phyloP scores from a whole-genome alignment of 2,888 invertebrate species.

The Pristionchus entomophagus region DNA sequence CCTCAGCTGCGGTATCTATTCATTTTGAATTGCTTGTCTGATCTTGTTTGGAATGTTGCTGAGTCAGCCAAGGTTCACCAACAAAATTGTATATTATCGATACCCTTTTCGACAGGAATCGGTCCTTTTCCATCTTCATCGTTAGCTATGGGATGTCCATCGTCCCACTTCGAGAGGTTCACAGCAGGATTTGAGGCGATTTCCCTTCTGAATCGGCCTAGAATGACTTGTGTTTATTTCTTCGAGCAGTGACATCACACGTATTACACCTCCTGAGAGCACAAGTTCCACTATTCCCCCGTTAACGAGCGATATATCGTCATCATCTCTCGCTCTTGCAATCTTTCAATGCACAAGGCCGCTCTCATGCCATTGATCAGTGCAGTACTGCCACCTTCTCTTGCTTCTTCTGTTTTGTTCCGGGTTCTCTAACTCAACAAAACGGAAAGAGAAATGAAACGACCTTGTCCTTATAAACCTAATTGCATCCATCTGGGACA shows the following conservation, averaged over 20 bases:
- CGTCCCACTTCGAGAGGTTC: conserved; percentile 38
- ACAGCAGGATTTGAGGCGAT: neutral
- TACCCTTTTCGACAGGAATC: conserved; percentile 22
- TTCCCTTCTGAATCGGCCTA: conserved; percentile 23
- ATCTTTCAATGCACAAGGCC: neutral
- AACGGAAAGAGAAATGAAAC: neutral
- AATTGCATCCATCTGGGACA: neutral
- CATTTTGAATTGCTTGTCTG: neutral
- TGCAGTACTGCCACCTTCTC: neutral
- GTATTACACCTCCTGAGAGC: neutral
- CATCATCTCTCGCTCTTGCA: neutral
- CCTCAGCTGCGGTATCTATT: neutral
- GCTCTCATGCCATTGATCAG: neutral
- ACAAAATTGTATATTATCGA: neutral
- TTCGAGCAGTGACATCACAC: neutral
- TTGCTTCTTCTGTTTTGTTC: no score
- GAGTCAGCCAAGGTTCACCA: neutral
- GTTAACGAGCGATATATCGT: neutral
- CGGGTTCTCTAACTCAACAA: no score
- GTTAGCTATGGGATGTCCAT: conserved; percentile 32
- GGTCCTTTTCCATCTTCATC: conserved; percentile 44
- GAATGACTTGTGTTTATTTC: neutral
- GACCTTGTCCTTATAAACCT: neutral
- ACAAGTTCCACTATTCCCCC: neutral
- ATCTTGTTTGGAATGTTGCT: neutral